phyloP scores from a whole-genome alignment of 2,113 vertebrate genomes.

The Calypte anna region DNA sequence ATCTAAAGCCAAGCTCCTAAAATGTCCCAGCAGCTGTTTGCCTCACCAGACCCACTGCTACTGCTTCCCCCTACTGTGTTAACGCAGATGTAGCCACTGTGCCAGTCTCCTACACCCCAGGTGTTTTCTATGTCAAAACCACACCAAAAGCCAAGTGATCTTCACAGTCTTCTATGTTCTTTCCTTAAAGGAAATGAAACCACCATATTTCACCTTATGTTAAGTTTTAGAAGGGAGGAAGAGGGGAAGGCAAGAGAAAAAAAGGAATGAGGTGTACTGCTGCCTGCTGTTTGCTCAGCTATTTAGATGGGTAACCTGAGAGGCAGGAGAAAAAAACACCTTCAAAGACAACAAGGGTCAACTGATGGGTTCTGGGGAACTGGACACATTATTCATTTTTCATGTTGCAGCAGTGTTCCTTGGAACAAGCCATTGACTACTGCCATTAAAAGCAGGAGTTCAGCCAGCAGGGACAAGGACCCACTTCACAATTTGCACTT shows the following conservation, averaged over 20 bases:
- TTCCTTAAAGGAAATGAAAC: not conserved
- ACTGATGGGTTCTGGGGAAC: not conserved
- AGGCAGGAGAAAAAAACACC: not conserved
- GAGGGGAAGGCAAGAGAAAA: not conserved
- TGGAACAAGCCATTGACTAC: not conserved
- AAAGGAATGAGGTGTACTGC: not conserved
- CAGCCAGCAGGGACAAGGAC: not conserved
- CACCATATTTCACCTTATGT: not conserved
- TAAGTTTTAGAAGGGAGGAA: not conserved
- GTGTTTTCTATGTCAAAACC: not conserved
- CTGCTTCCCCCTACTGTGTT: fast-evolving
- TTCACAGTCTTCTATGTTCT: not conserved
- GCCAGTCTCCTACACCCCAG: not conserved
- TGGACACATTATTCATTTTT: not conserved
- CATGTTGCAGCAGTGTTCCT: not conserved
- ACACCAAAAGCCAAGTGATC: not conserved
- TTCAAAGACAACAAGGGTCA: not conserved
- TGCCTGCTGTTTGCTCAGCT: not conserved
- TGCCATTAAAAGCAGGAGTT: not conserved
- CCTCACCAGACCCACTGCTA: not conserved
- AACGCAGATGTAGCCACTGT: not conserved
- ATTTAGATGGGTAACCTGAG: not conserved
- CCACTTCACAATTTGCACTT: not conserved
- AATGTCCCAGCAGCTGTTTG: not conserved
- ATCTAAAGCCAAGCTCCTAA: not conserved